A percentile compares a stretch with the other conserved stretches of the same genome.
These are phyloP conservation scores for Ianthella basta DNA, from an alignment of 37 sponge, comb jelly and placozoan genomes.

Conservation along the genomic window DNA sequence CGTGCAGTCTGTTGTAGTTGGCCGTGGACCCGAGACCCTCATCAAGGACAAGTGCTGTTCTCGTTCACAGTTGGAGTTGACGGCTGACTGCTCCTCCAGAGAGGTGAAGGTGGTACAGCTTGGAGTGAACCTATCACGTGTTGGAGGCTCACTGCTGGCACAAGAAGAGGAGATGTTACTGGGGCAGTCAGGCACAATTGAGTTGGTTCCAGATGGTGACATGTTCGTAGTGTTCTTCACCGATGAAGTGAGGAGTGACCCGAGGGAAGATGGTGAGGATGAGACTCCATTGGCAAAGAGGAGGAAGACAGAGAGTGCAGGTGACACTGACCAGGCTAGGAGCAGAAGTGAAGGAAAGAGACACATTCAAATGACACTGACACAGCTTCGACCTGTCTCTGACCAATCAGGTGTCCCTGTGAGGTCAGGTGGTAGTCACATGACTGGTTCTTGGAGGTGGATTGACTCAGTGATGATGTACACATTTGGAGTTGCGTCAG, in stretches of 20 bases:
- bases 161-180: conserved; percentile 35
- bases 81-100: conserved; percentile 54
- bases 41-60: conserved; percentile 64
- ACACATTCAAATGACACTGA: background rate
- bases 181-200: conserved; percentile 53
- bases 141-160: conserved; percentile 37
- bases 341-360: too few relatives aligned
- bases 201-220: conserved; percentile 49
- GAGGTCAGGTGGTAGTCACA: conserved; percentile 24
- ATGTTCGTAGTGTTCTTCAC: conserved; percentile 63
- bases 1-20: conserved; percentile 55
- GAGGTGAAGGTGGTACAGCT: conserved; percentile 63
- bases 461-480: conserved; percentile 5
- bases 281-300: too few relatives aligned
- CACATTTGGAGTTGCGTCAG: background rate
- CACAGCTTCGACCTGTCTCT: background rate
- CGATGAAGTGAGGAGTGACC: conserved; percentile 1
- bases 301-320: too few relatives aligned
- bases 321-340: too few relatives aligned
- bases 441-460: conserved; percentile 16
- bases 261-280: conserved; percentile 5
- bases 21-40: conserved; percentile 52
- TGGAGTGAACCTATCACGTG: conserved; percentile 53
- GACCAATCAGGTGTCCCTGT: background rate
- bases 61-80: conserved; percentile 65